Percentiles rank a stretch among this genome's conserved stretches.
Conservation (phyloP, 2,888 invertebrate genomes). For the Agrotis segetum region DNA sequence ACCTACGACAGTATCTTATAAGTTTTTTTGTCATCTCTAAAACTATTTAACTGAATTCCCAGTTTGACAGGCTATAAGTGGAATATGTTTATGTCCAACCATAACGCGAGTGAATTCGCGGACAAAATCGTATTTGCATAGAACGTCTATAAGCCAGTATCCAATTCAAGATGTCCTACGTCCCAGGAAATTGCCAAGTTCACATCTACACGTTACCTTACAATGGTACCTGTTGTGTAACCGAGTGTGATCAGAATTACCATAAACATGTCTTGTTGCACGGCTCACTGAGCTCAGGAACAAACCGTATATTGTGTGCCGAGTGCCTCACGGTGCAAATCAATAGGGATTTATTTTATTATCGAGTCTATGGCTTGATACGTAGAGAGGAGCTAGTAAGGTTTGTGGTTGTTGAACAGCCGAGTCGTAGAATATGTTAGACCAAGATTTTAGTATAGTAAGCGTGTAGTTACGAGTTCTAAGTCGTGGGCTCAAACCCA, state of each 20-base stretch:
- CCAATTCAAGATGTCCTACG: neutral
- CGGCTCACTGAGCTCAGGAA: constrained; percentile 39
- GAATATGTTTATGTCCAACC: neutral
- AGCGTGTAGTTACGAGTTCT: too few species aligned
- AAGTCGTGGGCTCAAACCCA: too few species aligned
- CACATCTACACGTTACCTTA: constrained; percentile 8
- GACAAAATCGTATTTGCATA: neutral
- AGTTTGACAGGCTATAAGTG: neutral
- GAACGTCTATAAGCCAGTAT: neutral
- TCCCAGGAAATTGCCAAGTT: constrained; percentile 16
- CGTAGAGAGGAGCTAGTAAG: neutral
- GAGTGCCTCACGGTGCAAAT: constrained; percentile 19
- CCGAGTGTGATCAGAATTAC: constrained; percentile 50
- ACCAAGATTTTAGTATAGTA: too few species aligned
- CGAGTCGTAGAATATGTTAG: too few species aligned
- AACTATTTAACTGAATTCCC: too few species aligned
- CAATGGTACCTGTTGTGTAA: constrained; percentile 58
- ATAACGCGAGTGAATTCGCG: neutral
- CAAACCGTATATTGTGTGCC: constrained; percentile 33
- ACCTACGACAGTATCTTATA: too few species aligned
- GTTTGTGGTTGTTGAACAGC: neutral
- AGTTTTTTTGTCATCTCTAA: too few species aligned
- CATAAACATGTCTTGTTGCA: constrained; percentile 54
- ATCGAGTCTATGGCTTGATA: constrained; percentile 16
- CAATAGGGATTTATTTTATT: constrained; percentile 25